phyloP scores from a whole-genome alignment of 2,797 vertebrate genomes.

The Neosilurus hyrtlii region DNA sequence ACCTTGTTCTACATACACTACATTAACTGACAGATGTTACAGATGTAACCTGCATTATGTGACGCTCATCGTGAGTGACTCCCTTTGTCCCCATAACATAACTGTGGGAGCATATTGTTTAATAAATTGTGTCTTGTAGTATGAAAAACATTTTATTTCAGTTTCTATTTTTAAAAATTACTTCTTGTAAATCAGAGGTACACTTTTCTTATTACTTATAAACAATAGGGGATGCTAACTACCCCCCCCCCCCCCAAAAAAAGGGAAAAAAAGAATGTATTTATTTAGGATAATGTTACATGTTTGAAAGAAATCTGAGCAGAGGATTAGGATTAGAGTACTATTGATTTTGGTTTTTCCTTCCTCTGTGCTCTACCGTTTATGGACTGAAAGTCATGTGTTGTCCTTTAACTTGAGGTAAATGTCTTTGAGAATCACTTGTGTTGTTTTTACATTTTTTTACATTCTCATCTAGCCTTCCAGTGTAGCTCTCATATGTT shows the following conservation, averaged over 20 bases:
- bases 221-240: not conserved
- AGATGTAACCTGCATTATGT: not conserved
- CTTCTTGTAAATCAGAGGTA: not conserved
- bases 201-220: not conserved
- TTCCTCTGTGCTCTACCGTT: not conserved
- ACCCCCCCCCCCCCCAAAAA: not conserved
- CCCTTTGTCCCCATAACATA: not conserved
- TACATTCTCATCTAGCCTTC: constrained; percentile 28
- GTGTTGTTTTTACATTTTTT: not conserved
- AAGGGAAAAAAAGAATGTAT: not conserved
- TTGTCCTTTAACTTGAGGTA: not conserved
- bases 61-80: not conserved
- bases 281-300: not conserved
- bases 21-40: not conserved
- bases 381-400: not conserved
- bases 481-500: not conserved
- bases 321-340: not conserved
- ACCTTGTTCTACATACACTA: not conserved
- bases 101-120: not conserved
- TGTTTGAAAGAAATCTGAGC: constrained; percentile 2
- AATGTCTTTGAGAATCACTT: not conserved
- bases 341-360: constrained; percentile 10
- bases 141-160: not conserved
- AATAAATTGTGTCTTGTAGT: not conserved
- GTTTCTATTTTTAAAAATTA: not conserved